A percentile compares a stretch with the other conserved stretches of the same genome.
Evolutionary conservation across 2,888 invertebrate species (phyloP).

Genomic region (Ferdinandea cuprea): DNA sequence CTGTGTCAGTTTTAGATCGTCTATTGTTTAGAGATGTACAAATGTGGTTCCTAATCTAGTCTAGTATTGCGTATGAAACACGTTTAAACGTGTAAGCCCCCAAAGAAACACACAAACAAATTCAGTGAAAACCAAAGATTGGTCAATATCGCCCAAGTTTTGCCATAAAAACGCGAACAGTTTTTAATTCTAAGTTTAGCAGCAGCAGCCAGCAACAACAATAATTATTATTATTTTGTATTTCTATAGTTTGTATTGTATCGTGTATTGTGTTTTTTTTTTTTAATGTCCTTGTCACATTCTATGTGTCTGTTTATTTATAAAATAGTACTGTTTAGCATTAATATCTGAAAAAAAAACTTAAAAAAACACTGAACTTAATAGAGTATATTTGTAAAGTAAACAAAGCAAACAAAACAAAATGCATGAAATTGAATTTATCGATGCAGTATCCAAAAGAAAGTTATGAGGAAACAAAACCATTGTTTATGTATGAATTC

Average conservation of each 20-base stretch:
- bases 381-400: slow-evolving; percentile 51
- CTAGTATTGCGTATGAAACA: slow-evolving; percentile 71
- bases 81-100: slow-evolving; percentile 10
- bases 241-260: slow-evolving; percentile 14
- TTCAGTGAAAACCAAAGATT: slow-evolving; percentile 28
- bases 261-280: slow-evolving; percentile 24
- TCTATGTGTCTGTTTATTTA: slow-evolving; percentile 27
- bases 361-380: slow-evolving; percentile 50
- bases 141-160: slow-evolving; percentile 31
- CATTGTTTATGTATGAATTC: slow-evolving; percentile 66
- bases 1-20: slow-evolving; percentile 45
- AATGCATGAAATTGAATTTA: slow-evolving; percentile 47
- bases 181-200: neutral
- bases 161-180: slow-evolving; percentile 49
- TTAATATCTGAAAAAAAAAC: slow-evolving; percentile 14
- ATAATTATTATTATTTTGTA: slow-evolving; percentile 40
- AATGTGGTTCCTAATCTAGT: slow-evolving; percentile 83
- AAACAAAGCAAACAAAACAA: slow-evolving; percentile 18
- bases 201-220: no score
- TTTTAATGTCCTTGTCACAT: slow-evolving; percentile 37
- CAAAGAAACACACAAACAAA: slow-evolving; percentile 49
- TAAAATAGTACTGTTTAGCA: slow-evolving; percentile 24
- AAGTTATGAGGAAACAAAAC: slow-evolving; percentile 20
- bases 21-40: slow-evolving; percentile 79
- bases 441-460: slow-evolving; percentile 21